A percentile compares a stretch with the other conserved stretches of the same genome.
Evolutionary conservation across 2,888 invertebrate species (phyloP).

Genomic region (Caenorhabditis sp.): DNA sequence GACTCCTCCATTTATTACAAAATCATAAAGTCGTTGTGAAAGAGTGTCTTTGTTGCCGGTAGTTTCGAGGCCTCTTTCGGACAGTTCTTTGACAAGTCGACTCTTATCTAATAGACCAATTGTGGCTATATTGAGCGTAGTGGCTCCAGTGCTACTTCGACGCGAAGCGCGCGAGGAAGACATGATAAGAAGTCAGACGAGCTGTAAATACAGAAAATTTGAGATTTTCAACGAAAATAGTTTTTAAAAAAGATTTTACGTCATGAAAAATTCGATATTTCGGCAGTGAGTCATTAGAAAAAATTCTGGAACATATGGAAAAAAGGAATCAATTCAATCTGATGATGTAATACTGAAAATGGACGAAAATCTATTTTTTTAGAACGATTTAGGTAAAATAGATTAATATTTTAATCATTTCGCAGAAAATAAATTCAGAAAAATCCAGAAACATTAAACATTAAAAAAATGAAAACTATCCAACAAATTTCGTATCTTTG

Average conservation of each 20-base stretch:
- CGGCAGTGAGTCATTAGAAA: too few relatives aligned
- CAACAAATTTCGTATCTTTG: too few relatives aligned
- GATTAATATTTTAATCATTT: too few relatives aligned
- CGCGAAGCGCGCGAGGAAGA: constrained; percentile 21
- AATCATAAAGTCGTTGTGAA: constrained; percentile 38
- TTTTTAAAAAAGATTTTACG: too few relatives aligned
- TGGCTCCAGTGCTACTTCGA: constrained; percentile 20
- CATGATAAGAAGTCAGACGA: neutral
- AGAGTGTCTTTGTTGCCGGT: constrained; percentile 33
- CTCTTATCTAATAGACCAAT: constrained; percentile 35
- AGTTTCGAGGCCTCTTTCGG: constrained; percentile 34
- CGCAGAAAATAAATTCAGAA: neutral
- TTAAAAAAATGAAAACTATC: too few relatives aligned
- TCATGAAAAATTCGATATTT: too few relatives aligned
- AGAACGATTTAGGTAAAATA: too few relatives aligned
- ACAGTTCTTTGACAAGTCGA: constrained; percentile 31
- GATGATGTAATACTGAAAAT: too few relatives aligned
- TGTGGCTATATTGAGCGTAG: constrained; percentile 39
- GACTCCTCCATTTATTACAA: constrained; percentile 15
- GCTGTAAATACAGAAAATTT: neutral
- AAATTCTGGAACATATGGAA: too few relatives aligned
- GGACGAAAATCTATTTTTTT: too few relatives aligned
- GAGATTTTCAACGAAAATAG: too few relatives aligned
- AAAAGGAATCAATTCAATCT: too few relatives aligned
- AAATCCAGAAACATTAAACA: neutral